Percentiles rank a stretch among this genome's conserved stretches.
phyloP scores from a whole-genome alignment of 2,113 vertebrate species.

The Seriola dumerili region DNA sequence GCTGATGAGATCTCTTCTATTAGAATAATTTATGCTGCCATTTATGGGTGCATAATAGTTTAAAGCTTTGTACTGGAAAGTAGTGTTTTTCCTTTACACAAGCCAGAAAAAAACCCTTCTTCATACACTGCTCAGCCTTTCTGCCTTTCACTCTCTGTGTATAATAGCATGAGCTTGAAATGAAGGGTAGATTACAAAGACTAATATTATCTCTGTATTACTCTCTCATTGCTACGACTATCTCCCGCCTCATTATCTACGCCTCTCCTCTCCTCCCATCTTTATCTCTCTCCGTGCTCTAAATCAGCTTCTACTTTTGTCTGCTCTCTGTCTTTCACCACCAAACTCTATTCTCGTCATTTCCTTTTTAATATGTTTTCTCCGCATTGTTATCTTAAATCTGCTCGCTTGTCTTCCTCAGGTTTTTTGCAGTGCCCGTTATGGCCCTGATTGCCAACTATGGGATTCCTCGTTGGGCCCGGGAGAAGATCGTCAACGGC shows the following conservation, averaged over 20 bases:
- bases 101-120: constrained; percentile 11
- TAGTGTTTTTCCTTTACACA: constrained; percentile 23
- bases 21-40: constrained; percentile 52
- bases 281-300: constrained; percentile 53
- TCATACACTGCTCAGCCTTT: constrained; percentile 1
- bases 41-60: constrained; percentile 31
- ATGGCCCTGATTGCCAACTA: constrained; percentile 95
- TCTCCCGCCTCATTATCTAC: constrained; percentile 65
- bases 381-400: constrained; percentile 33
- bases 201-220: constrained; percentile 64
- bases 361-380: constrained; percentile 8
- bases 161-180: constrained; percentile 47
- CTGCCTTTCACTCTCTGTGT: constrained; percentile 28
- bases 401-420: constrained; percentile 60
- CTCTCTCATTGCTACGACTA: constrained; percentile 48
- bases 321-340: constrained; percentile 16
- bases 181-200: constrained; percentile 66
- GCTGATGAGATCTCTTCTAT: constrained; percentile 36
- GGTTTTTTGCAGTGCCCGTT: constrained; percentile 94
- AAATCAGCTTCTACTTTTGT: constrained; percentile 30
- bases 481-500: constrained; percentile 96
- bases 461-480: constrained; percentile 93
- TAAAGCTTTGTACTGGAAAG: constrained; percentile 35
- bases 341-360: constrained; percentile 27
- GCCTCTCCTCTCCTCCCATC: constrained; percentile 34